Base-by-base conservation (phyloP, 2,113 vertebrate genomes). In the Neolamprologus toae region DNA sequence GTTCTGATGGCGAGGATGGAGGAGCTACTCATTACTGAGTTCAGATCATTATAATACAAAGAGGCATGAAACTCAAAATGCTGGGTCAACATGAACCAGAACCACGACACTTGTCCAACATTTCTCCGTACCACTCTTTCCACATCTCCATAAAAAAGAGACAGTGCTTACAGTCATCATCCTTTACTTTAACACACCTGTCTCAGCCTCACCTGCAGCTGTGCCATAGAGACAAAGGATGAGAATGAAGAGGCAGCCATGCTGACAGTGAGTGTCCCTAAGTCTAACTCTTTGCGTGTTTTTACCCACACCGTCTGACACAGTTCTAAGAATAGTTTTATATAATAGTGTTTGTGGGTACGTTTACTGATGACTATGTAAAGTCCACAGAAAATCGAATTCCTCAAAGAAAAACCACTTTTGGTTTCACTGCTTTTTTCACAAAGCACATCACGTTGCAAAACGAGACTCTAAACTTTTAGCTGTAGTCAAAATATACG, bases 181-280 rank as follows among this genome's bases (percentile, higher is more conserved):
- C 16, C 1, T 47, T 47, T 3, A 63, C 16, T 47, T 5, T 16
- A 61, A 13, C 21, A 42, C 9, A 21, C 2, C 16, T 40, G n/a
- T 55, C 23, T 82, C 26, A 31, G 61, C 51, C 89, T 91, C 26
- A 95, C 94, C 92, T 90, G 49, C 19, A 17, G 33, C 61, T 4
- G 55, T 23, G 55, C 28, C 66, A 37, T 2, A 28, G 37, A 95
- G 26, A 40, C 51, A 88, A 9, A 90, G 8, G 53, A 89, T 2
- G 35, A 88, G 9, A 6, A 26, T 0, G 8, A 90, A 19, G 4
- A 88, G 33, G 63, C 68, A 81, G 71, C 76, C 92, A 94, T 94
- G 49, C 1, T 86, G 81, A 81, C 35, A 23, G 45, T 19, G 2
- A 71, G 26, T 82, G 54, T n/a, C 26, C 6, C 21, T 5, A 35